phyloP scores from a whole-genome alignment of 1,140 invertebrate species.

The Dreissena rostriformis region DNA sequence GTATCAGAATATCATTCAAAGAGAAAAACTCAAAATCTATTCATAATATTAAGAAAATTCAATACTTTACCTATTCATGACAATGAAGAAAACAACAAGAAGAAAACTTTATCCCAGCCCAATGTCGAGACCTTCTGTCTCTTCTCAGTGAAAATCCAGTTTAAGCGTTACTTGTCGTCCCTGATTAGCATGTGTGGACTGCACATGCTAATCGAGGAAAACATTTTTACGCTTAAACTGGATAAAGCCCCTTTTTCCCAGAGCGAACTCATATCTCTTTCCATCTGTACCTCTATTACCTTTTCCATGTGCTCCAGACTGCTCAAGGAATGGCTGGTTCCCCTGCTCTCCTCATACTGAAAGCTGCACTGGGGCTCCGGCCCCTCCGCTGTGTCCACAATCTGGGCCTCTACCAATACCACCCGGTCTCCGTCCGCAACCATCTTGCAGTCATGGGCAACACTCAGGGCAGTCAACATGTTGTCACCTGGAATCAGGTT shows the following conservation, averaged over 20 bases:
- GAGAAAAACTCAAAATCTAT: neutral
- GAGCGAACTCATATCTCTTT: no score
- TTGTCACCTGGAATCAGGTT: slow-evolving; percentile 87
- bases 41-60: neutral
- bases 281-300: no score
- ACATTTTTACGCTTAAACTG: no score
- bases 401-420: slow-evolving; percentile 85
- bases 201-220: no score
- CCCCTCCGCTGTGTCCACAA: neutral
- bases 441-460: slow-evolving; percentile 97
- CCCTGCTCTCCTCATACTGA: slow-evolving; percentile 68
- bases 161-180: no score
- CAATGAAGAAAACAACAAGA: no score
- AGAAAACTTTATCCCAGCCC: no score
- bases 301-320: no score
- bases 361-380: slow-evolving; percentile 62
- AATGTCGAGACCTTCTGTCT: no score
- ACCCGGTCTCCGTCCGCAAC: slow-evolving; percentile 88
- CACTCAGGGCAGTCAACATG: slow-evolving; percentile 96
- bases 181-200: no score
- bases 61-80: neutral
- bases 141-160: no score
- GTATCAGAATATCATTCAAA: neutral
- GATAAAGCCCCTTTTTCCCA: no score
- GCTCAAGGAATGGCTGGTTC: neutral